phyloP scores from a whole-genome alignment of 1,140 invertebrate genomes.

The Chrysopa pallens region DNA sequence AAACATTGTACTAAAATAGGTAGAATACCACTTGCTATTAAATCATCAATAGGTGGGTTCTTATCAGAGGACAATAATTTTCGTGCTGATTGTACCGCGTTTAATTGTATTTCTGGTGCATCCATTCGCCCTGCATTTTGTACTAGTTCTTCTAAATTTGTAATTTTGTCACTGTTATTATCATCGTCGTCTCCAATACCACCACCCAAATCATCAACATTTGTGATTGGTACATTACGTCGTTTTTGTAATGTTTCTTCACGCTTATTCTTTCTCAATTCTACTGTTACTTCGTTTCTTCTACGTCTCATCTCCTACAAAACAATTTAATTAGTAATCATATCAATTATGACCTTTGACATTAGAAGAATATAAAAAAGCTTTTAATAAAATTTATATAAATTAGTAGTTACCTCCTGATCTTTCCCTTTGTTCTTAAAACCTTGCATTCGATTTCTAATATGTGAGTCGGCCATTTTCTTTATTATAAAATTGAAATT shows the following conservation, averaged over 20 bases:
- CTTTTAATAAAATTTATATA: not conserved
- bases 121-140: conserved; percentile 47
- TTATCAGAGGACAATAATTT: conserved; percentile 92
- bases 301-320: conserved; percentile 85
- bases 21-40: conserved; percentile 85
- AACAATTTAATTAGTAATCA: not conserved
- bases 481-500: too few relatives aligned
- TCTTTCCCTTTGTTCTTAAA: conserved; percentile 97
- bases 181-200: conserved; percentile 40
- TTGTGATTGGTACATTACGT: conserved; percentile 74
- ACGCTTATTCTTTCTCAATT: conserved; percentile 90
- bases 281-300: conserved; percentile 87
- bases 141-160: conserved; percentile 51
- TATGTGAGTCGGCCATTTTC: conserved; percentile 52
- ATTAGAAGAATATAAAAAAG: not conserved
- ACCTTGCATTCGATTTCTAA: conserved; percentile 69
- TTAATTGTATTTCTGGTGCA: conserved; percentile 53
- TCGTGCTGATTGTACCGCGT: conserved; percentile 70
- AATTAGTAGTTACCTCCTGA: conserved; percentile 76
- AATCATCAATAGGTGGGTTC: conserved; percentile 96
- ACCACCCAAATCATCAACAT: conserved; percentile 43
- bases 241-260: conserved; percentile 91
- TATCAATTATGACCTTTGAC: not conserved
- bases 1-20: conserved; percentile 86
- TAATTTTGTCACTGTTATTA: conserved; percentile 42